Percentiles rank a stretch among this genome's conserved stretches.
phyloP scores from a whole-genome alignment of 1,140 invertebrate species.

The Lasaia peninsularis region DNA sequence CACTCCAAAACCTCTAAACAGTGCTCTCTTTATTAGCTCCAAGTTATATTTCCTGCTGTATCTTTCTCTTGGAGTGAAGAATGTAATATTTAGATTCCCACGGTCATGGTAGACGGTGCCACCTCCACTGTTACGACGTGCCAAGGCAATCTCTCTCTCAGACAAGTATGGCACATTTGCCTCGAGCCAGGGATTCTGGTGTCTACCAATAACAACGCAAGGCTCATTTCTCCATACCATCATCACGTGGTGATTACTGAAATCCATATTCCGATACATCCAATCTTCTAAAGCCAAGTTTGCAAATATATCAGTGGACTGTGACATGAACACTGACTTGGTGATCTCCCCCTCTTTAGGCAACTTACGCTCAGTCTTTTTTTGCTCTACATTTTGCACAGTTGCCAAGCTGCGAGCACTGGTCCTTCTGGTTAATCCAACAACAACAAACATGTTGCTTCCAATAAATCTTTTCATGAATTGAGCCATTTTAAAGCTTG shows the following conservation, averaged over 20 bases:
- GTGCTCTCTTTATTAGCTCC: constrained; percentile 87
- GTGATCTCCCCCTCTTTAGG: constrained; percentile 77
- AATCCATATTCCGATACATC: constrained; percentile 92
- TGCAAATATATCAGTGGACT: constrained; percentile 91
- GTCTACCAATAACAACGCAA: constrained; percentile 95
- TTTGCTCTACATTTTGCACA: constrained; percentile 35
- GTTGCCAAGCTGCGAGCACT: constrained; percentile 51
- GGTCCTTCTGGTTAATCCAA: constrained; percentile 54
- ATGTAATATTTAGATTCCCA: constrained; percentile 95
- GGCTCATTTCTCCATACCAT: constrained; percentile 95
- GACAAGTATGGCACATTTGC: constrained; percentile 84
- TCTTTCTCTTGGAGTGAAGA: constrained; percentile 87
- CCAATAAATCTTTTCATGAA: constrained; percentile 62
- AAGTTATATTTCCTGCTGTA: constrained; percentile 93
- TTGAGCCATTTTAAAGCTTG: constrained; percentile 55
- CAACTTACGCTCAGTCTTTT: constrained; percentile 46
- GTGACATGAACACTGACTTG: constrained; percentile 94
- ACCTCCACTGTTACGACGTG: constrained; percentile 95
- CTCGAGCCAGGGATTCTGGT: constrained; percentile 98
- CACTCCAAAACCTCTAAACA: constrained; percentile 88
- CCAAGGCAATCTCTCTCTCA: constrained; percentile 83
- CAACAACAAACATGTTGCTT: constrained; percentile 52
- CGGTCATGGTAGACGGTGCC: constrained; percentile 97
- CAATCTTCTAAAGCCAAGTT: constrained; percentile 97
- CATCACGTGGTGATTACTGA: constrained; percentile 88